Evolutionary conservation across 2,797 vertebrate genomes (phyloP).

Genomic region (Lepidocolaptes lacrymiger): DNA sequence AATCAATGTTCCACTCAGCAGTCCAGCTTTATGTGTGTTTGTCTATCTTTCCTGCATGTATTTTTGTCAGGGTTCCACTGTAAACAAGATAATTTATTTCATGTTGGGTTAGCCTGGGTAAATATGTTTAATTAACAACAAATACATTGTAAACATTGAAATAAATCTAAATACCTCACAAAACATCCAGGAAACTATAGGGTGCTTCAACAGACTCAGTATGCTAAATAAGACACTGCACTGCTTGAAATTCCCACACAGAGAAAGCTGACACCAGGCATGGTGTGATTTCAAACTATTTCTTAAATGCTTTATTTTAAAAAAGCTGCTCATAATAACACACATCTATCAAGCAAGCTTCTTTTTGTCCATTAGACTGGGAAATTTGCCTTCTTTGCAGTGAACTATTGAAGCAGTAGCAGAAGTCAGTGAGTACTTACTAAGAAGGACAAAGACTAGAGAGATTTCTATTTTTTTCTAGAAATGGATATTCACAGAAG

Average conservation of each 20-base stretch:
- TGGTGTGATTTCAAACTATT: background rate
- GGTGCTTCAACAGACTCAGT: constrained; percentile 44
- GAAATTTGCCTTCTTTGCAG: background rate
- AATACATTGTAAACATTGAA: constrained; percentile 73
- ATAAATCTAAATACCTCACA: constrained; percentile 69
- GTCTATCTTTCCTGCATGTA: constrained; percentile 69
- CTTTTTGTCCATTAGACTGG: background rate
- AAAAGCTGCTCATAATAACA: background rate
- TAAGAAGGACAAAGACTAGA: background rate
- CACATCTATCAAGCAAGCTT: background rate
- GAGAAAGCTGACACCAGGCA: background rate
- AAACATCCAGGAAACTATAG: constrained; percentile 55
- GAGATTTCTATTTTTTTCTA: background rate
- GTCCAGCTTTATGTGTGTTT: constrained; percentile 76
- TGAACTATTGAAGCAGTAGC: background rate
- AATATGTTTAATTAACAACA: constrained; percentile 81
- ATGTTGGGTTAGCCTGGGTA: constrained; percentile 79
- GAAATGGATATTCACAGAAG: background rate
- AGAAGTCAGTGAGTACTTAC: background rate
- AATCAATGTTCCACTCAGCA: constrained; percentile 77
- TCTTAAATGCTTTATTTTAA: background rate
- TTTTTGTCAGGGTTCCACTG: constrained; percentile 78
- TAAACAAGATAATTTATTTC: constrained; percentile 80
- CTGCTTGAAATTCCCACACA: background rate
- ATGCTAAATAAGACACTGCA: background rate